Conservation (phyloP, 2,797 vertebrate species). For the Pterois miles region DNA sequence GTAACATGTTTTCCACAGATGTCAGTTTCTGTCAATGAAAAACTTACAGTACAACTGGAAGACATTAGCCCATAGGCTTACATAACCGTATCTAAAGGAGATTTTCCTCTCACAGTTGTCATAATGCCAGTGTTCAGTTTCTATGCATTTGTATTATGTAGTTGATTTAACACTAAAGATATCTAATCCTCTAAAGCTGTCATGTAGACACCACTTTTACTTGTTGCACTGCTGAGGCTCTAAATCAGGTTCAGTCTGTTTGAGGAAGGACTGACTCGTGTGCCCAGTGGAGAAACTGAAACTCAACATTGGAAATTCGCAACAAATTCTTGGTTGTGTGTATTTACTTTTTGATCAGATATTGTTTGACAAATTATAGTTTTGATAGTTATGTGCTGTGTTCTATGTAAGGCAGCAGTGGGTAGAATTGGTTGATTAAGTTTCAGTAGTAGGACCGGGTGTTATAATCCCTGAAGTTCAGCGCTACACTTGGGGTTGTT, state of each 20-base stretch:
- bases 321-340: not conserved
- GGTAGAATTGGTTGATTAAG: too few species aligned
- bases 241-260: not conserved
- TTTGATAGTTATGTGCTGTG: not conserved
- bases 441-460: too few species aligned
- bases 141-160: slow-evolving; percentile 1
- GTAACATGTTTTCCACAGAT: not conserved
- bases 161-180: not conserved
- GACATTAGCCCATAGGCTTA: not conserved
- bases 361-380: not conserved
- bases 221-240: not conserved
- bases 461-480: too few species aligned
- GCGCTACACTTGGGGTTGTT: too few species aligned
- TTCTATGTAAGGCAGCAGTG: not conserved
- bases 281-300: not conserved
- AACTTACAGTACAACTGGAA: not conserved
- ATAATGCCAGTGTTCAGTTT: not conserved
- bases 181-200: not conserved
- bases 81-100: not conserved
- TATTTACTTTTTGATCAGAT: not conserved
- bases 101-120: slow-evolving; percentile 2
- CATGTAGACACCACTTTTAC: not conserved
- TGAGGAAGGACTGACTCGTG: not conserved
- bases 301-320: not conserved
- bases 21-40: not conserved